Evolutionary conservation across 2,888 invertebrate species (phyloP).

Genomic region (Stenotaenia linearis): DNA sequence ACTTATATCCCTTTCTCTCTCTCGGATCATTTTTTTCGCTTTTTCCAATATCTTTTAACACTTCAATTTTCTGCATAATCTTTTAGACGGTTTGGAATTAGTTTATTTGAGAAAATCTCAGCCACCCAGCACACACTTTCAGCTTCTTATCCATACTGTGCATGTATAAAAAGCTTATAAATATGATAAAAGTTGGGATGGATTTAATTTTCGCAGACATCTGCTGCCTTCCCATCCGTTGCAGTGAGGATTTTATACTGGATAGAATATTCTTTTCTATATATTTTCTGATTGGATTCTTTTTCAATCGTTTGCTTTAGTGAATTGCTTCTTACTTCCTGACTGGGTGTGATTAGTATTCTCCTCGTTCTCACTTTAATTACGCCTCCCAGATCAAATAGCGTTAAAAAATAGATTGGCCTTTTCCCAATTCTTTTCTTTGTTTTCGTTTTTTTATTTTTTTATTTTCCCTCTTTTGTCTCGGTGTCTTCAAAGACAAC

Average conservation of each 20-base stretch:
- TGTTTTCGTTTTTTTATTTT: not conserved
- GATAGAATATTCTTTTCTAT: slow-evolving; percentile 1
- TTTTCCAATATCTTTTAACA: not conserved
- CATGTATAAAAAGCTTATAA: slow-evolving; percentile 11
- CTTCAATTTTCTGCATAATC: slow-evolving; percentile 15
- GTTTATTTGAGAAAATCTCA: not conserved
- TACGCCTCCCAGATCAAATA: slow-evolving; percentile 13
- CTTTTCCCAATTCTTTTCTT: slow-evolving; percentile 7
- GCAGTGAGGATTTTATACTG: not conserved
- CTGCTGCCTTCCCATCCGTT: slow-evolving; percentile 2
- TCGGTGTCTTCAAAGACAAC: not conserved
- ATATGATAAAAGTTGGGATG: slow-evolving; percentile 19
- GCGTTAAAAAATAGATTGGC: slow-evolving; percentile 15
- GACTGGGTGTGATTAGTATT: not conserved
- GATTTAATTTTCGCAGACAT: slow-evolving; percentile 13
- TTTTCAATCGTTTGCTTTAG: slow-evolving; percentile 15
- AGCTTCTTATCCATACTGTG: slow-evolving; percentile 12
- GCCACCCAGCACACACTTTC: not conserved
- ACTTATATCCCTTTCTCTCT: too few species aligned
- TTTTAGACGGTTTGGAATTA: not conserved
- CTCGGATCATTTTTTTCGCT: not conserved
- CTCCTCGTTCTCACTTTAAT: slow-evolving; percentile 2
- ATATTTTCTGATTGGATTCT: slow-evolving; percentile 15
- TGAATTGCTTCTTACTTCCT: slow-evolving; percentile 15
- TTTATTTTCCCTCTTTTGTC: not conserved